A percentile compares a stretch with the other conserved stretches of the same genome.
Conservation (phyloP, 1,140 invertebrate species). For the Coboldia fuscipes region DNA sequence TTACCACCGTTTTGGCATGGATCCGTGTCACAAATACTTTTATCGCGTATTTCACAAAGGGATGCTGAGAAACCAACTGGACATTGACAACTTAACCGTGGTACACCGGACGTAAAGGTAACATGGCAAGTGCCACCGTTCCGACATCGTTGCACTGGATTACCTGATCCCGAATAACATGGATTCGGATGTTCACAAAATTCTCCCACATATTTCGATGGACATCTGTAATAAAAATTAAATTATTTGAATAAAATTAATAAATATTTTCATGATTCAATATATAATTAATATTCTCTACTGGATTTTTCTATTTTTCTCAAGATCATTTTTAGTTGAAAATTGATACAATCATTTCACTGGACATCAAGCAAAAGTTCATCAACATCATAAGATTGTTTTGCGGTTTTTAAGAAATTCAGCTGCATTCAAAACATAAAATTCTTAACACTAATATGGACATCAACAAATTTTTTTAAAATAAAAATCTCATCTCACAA, state of each 20-base stretch:
- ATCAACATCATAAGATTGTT: too few relatives aligned
- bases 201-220: slow-evolving; percentile 73
- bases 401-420: too few relatives aligned
- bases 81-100: slow-evolving; percentile 68
- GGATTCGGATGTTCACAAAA: slow-evolving; percentile 87
- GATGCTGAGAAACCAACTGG: slow-evolving; percentile 79
- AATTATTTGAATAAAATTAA: slow-evolving; percentile 3
- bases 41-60: slow-evolving; percentile 76
- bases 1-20: slow-evolving; percentile 74
- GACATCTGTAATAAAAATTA: slow-evolving; percentile 46
- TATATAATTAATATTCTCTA: too few relatives aligned
- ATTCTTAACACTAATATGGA: too few relatives aligned
- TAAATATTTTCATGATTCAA: neutral
- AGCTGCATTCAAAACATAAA: too few relatives aligned
- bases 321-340: too few relatives aligned
- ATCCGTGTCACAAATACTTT: slow-evolving; percentile 71
- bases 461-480: too few relatives aligned
- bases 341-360: too few relatives aligned
- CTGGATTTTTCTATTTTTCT: too few relatives aligned
- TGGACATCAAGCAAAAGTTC: too few relatives aligned
- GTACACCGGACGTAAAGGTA: slow-evolving; percentile 32
- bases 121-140: slow-evolving; percentile 84
- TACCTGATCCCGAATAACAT: slow-evolving; percentile 59
- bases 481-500: too few relatives aligned
- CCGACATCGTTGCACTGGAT: slow-evolving; percentile 49